Conservation (phyloP, 2,888 invertebrate genomes). For the Cordylochernes scorpioides region DNA sequence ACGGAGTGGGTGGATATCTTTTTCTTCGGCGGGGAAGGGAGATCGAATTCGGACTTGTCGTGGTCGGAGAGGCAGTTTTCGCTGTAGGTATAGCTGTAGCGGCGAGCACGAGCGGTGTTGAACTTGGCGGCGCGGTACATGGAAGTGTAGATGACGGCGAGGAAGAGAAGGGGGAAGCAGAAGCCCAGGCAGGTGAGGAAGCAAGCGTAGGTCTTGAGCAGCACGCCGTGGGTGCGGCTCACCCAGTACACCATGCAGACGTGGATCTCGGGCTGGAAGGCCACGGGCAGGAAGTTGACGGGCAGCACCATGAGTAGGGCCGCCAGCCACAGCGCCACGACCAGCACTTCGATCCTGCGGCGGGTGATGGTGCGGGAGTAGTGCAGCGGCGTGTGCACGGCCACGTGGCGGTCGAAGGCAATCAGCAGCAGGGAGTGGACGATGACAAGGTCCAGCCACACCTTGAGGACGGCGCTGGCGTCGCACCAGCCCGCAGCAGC, state of each 20-base stretch:
- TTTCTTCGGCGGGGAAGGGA: constrained; percentile 10
- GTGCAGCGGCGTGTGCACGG: constrained; percentile 35
- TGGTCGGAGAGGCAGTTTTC: not conserved
- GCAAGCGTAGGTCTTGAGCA: constrained; percentile 22
- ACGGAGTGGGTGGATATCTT: not conserved
- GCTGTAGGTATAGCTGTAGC: constrained; percentile 26
- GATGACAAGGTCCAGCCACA: constrained; percentile 29
- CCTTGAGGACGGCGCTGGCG: constrained; percentile 35
- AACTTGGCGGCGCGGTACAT: constrained; percentile 47
- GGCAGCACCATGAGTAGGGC: constrained; percentile 21
- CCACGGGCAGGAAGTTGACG: not conserved
- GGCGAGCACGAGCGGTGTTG: constrained; percentile 35
- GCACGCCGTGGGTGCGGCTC: constrained; percentile 16
- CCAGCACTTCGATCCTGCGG: constrained; percentile 22
- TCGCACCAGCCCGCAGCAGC: constrained; percentile 25
- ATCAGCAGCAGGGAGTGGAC: constrained; percentile 35
- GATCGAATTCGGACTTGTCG: constrained; percentile 2
- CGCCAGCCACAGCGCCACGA: constrained; percentile 23
- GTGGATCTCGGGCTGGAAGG: constrained; percentile 18
- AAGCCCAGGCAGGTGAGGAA: constrained; percentile 25
- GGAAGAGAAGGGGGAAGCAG: constrained; percentile 26
- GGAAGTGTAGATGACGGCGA: constrained; percentile 43
- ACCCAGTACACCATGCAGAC: constrained; percentile 18
- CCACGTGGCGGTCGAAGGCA: constrained; percentile 36
- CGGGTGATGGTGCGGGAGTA: constrained; percentile 31